Percentiles rank a stretch among this genome's conserved stretches.
Evolutionary conservation across 1,140 invertebrate genomes (phyloP).

Genomic region (Eurosta solidaginis): DNA sequence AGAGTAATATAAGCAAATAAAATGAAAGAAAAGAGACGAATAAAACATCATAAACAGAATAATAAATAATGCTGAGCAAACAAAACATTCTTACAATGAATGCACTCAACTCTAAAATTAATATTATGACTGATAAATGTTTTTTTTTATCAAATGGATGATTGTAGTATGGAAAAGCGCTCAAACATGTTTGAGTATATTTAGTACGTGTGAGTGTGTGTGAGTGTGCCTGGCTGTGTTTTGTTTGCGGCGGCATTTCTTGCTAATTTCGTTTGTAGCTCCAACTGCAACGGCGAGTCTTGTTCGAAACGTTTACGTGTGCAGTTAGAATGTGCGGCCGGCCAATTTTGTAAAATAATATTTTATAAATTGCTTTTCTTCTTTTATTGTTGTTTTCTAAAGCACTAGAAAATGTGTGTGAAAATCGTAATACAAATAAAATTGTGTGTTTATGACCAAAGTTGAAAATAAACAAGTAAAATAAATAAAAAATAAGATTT

Average conservation of each 20-base stretch:
- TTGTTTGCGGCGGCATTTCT: background rate
- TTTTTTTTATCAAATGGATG: background rate
- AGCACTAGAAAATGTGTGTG: no score
- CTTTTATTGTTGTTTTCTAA: no score
- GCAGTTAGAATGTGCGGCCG: background rate
- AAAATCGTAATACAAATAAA: background rate
- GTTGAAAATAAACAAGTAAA: background rate
- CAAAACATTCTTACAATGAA: no score
- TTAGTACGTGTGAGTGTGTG: background rate
- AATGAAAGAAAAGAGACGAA: no score
- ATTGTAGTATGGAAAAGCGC: background rate
- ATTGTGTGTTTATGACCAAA: background rate
- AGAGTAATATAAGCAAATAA: no score
- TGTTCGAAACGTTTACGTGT: conserved; percentile 22
- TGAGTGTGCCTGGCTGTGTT: background rate
- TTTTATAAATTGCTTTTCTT: no score
- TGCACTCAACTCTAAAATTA: no score
- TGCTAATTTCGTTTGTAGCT: background rate
- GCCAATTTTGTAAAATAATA: no score
- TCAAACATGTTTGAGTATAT: conserved; percentile 5
- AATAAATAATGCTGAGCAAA: no score
- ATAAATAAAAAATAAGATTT: background rate
- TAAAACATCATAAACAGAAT: no score
- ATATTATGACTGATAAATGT: no score
- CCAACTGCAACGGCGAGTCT: conserved; percentile 4